Base-by-base conservation (phyloP, 1,140 invertebrate genomes). In the Cylas formicarius region DNA sequence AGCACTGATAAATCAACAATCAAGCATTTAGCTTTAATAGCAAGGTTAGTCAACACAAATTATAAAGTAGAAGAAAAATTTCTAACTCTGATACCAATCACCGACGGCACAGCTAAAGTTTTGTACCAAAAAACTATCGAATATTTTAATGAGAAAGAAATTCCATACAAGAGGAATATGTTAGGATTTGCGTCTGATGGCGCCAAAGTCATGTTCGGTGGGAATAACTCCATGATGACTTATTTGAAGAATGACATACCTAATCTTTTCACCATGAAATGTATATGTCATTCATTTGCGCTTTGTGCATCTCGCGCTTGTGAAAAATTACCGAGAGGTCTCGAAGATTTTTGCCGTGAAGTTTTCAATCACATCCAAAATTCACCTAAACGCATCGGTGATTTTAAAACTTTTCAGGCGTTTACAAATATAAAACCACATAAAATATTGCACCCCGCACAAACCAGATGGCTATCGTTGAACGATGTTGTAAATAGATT, bases 141-240 rank as follows among this genome's bases (percentile, higher is more conserved):
- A 10, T 40, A 24, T 35, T 47, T 50, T 29, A 10, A 31, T 41
- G 22, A 38, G 9, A 48, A 53, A 21, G 33, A 54, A 18, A 67
- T 67, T 48, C 60, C 65, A 13, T 63, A 60, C 36, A 53, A 60
- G 56, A 7, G 23, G 8, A 65, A 68, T 44, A 48, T 68, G 38
- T 53, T 69, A 17, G 66, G 64, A 13, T 69, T 66, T 62, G 62
- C 59, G 5, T 55, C 56, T 20, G 66, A 69, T 60, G 61, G 64
- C 8, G 61, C 65, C 4, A 68, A 62, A 32, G 56, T 56, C 11
- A 69, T 67, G 63, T 51, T 67, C 17, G 65, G 62, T 10, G 23
- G 18, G 4, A 17, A 63, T 28, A 52, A 68, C 42, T 68, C 63
- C 48, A 31, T 57, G 40, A 48, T 26, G 53, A 50, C 24, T 8